These are phyloP conservation scores for Scaptomyza parva DNA, from an alignment of 2,888 invertebrate genomes.

Conservation along the genomic window DNA sequence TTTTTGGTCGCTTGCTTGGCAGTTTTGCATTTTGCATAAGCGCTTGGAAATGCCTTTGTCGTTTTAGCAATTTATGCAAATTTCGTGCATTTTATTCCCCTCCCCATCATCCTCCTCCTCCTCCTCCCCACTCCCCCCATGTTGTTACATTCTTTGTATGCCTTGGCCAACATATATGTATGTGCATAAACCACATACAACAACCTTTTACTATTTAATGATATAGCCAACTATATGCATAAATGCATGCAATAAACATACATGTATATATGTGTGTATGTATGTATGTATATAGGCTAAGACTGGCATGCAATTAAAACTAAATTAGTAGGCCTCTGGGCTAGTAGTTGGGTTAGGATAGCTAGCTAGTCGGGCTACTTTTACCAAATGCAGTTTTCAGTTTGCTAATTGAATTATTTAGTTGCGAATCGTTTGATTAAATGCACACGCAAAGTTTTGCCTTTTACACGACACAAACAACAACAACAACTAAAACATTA, in stretches of 20 bases:
- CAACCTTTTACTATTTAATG: constrained; percentile 1
- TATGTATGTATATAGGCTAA: constrained; percentile 24
- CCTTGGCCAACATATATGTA: constrained; percentile 35
- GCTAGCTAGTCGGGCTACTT: no score
- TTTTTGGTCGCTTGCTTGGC: constrained; percentile 45
- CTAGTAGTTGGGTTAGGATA: constrained; percentile 43
- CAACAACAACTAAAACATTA: constrained; percentile 4
- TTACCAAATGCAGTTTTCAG: constrained; percentile 47
- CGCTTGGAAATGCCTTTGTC: constrained; percentile 79
- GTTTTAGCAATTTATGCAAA: constrained; percentile 77
- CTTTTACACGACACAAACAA: not conserved
- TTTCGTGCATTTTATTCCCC: constrained; percentile 78
- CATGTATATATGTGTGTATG: not conserved
- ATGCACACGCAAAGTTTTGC: constrained; percentile 48
- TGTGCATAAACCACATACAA: constrained; percentile 3
- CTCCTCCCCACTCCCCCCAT: no score
- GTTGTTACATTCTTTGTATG: constrained; percentile 79
- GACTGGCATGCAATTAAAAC: constrained; percentile 78
- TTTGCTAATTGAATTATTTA: constrained; percentile 77
- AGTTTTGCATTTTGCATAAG: constrained; percentile 81
- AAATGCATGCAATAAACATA: constrained; percentile 1
- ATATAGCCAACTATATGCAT: not conserved
- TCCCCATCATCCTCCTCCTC: no score
- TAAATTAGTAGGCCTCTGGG: constrained; percentile 78
- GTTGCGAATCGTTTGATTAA: constrained; percentile 63